These are phyloP conservation scores for Caenorhabditis wallacei DNA, from an alignment of 2,888 invertebrate genomes.

Conservation along the genomic window DNA sequence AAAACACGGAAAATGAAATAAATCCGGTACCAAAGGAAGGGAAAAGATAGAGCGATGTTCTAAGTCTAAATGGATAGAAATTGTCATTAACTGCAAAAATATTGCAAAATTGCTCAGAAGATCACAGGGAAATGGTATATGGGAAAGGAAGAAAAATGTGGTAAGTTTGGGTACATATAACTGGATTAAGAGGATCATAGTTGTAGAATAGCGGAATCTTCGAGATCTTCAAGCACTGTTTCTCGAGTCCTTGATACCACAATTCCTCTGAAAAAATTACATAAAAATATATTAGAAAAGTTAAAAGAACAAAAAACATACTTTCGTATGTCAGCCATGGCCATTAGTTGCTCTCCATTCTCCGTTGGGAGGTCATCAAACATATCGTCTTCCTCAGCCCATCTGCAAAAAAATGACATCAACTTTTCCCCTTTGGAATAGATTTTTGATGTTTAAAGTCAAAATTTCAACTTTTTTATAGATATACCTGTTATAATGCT, in stretches of 20 bases:
- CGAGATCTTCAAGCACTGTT: constrained; percentile 61
- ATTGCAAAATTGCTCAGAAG: constrained; percentile 22
- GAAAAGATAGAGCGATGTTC: not conserved
- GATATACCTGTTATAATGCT: constrained; percentile 61
- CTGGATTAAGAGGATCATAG: constrained; percentile 20
- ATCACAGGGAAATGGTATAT: constrained; percentile 45
- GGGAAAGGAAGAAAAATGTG: not conserved
- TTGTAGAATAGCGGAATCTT: constrained; percentile 50
- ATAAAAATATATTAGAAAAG: not conserved
- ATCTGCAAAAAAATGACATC: constrained; percentile 54
- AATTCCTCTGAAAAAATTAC: constrained; percentile 51
- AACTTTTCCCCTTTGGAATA: constrained; percentile 9
- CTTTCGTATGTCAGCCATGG: constrained; percentile 65
- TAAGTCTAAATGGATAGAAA: constrained; percentile 11
- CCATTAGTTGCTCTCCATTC: constrained; percentile 64
- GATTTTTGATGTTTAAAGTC: constrained; percentile 33
- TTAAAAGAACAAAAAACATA: constrained; percentile 21
- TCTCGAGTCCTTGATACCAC: constrained; percentile 59
- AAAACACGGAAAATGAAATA: not conserved
- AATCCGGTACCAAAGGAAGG: not conserved
- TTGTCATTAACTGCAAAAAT: not conserved
- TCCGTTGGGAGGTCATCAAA: constrained; percentile 64
- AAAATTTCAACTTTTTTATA: not conserved
- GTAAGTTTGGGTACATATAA: constrained; percentile 31
- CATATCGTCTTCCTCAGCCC: constrained; percentile 66